Evolutionary conservation across 1,140 invertebrate genomes (phyloP), one percentile per base, ranked within the genome.

Genomic region (Zaprionus nigranus): DNA sequence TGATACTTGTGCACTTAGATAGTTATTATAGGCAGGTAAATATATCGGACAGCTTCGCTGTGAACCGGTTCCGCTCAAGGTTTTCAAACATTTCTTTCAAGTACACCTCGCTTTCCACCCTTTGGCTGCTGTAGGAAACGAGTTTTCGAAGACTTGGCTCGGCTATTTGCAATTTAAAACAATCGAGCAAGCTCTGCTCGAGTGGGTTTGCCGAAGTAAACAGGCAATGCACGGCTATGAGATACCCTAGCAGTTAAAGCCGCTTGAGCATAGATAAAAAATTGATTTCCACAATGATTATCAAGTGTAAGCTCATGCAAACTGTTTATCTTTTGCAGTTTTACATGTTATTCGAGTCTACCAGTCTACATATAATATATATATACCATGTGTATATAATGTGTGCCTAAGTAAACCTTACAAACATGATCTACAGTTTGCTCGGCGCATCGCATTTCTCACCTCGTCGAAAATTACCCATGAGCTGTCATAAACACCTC

Each of bases 41-140:
- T 22, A 30, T 65, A 58, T 71, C 53, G 61, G 61, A 54, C 68
- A 65, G 38, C 38, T 1, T 6, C 15, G 38, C 38, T 15, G 22
- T 15, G 49, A 51, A 88, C 84, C 85, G 84, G 84, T 87, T 87
- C 67, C 12, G 63, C 57, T 75, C 75, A 77, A 77, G 62, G 75
- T 73, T 73, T 60, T 73, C 40, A 65, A 57, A 57, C 78, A 88
- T 87, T 84, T 87, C 84, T 87, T 87, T 87, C 74, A 87, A 87
- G 84, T 87, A 82, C 84, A 88, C 73, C 58, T 49, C 69, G 75
- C 66, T 82, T 81, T 87, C 81, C 84, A 88, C 84, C 84, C 84
- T 87, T 88, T 88, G 40, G 40, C 40, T 46, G 70, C 70, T 78
- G 78, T 68, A 69, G 68, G 22, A 81, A 90, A 88, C 85, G 53